Base-by-base conservation (phyloP, 2,797 vertebrate species). In the Mormyrus hasselquistii region DNA sequence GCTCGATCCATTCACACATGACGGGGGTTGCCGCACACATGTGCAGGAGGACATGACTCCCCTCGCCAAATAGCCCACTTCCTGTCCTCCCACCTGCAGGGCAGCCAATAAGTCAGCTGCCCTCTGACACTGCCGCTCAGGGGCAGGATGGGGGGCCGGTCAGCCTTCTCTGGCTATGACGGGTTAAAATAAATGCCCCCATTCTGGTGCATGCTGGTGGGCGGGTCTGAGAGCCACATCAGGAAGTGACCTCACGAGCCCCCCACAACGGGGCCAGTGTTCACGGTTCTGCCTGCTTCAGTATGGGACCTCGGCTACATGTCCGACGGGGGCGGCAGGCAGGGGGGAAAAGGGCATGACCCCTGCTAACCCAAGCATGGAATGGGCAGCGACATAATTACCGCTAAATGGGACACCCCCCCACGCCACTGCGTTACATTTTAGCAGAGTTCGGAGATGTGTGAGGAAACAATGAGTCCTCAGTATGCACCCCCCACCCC, bases 301-400 rank as follows among this genome's bases (percentile, higher is more conserved):
- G 29, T 7, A 52, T 2, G 14, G 53, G 34, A 52, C 47, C 62
- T 47, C 14, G 96, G 94, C 95, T 95, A 93, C 91, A 94, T 95
- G 94, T 96, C 95, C 93, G 91, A 91, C 92, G 92, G 90, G 93
- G 93, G 93, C 91, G 91, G 92, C 92, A 93, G 91, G 91, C 90
- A 90, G 89, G 92, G 92, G 93, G 94, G 92, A 94, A 92, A 92
- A 94, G 95, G 95, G 93, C 96, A 82, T 92, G 96, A 98, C 97
- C 97, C 94, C 92, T 84, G 92, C 93, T 96, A 96, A 96, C 96
- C 14, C 38, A n/a, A 87, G 50, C 16, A 25, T 94, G 95, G 94
- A 96, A 97, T 97, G 94, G 95, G 96, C 95, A 95, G 94, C 93
- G 95, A 10, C 94, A 93, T 96, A 96, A 97, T 96, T 97, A 96